These are phyloP conservation scores for Zelleria hepariella DNA, from an alignment of 2,888 invertebrate species.

Conservation along the genomic window DNA sequence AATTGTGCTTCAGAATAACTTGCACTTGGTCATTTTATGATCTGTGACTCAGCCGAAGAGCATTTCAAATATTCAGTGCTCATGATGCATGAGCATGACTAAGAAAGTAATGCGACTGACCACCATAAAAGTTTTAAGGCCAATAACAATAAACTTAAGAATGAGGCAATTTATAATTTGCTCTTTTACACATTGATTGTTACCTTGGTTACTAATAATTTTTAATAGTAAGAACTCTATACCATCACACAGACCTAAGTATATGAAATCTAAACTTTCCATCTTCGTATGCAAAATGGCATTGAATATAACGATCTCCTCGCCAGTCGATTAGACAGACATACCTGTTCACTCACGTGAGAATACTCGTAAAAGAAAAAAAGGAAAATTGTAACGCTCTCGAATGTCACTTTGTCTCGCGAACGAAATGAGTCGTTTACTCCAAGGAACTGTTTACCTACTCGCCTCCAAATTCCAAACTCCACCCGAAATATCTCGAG, in stretches of 20 bases:
- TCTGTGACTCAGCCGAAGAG: constrained; percentile 48
- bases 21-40: too few relatives aligned
- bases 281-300: too few relatives aligned
- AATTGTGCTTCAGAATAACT: too few relatives aligned
- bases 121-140: constrained; percentile 24
- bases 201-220: too few relatives aligned
- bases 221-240: too few relatives aligned
- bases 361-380: background rate
- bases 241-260: too few relatives aligned
- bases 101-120: constrained; percentile 39
- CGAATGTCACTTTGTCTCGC: background rate
- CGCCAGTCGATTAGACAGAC: too few relatives aligned
- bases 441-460: background rate
- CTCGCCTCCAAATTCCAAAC: background rate
- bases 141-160: background rate
- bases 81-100: constrained; percentile 35
- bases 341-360: background rate
- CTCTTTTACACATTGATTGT: background rate
- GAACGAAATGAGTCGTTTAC: background rate
- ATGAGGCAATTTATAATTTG: background rate
- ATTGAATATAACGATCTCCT: too few relatives aligned
- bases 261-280: too few relatives aligned
- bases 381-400: background rate
- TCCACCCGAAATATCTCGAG: background rate
- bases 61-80: constrained; percentile 51